Percentiles rank a stretch among this genome's conserved stretches.
phyloP scores from a whole-genome alignment of 2,888 invertebrate species.

The Trimorus sp. region DNA sequence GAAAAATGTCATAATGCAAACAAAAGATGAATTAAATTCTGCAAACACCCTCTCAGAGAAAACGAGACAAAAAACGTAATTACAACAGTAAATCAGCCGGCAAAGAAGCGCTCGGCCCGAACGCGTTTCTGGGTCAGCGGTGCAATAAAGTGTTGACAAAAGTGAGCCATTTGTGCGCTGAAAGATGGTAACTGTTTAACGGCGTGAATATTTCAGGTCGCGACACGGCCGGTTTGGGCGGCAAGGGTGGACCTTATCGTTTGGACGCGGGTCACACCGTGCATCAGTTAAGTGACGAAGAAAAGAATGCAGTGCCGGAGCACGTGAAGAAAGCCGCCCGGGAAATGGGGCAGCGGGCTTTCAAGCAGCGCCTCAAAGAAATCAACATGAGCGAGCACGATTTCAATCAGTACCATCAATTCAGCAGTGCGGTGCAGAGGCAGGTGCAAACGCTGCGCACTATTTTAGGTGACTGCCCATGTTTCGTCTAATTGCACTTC shows the following conservation, averaged over 20 bases:
- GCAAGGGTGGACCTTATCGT: conserved; percentile 97
- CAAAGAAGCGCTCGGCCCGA: neutral
- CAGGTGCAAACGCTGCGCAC: conserved; percentile 94
- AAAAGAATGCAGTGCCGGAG: conserved; percentile 95
- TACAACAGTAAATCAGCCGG: too few relatives aligned
- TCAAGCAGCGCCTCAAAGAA: conserved; percentile 92
- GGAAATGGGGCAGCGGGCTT: conserved; percentile 96
- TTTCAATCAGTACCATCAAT: conserved; percentile 92
- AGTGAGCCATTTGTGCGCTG: conserved; percentile 11
- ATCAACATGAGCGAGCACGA: conserved; percentile 98
- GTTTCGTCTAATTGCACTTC: neutral
- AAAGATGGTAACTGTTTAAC: conserved; percentile 40
- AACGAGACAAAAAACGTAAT: too few relatives aligned
- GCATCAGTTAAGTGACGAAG: conserved; percentile 94
- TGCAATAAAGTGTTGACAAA: neutral
- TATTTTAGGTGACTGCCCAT: conserved; percentile 86
- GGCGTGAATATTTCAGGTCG: conserved; percentile 80
- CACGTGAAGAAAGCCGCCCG: conserved; percentile 93
- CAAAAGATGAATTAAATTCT: too few relatives aligned
- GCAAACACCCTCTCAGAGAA: too few relatives aligned
- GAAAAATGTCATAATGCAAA: too few relatives aligned
- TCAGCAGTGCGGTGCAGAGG: conserved; percentile 88
- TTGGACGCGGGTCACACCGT: conserved; percentile 97
- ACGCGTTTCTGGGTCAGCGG: conserved; percentile 13
- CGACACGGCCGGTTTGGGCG: conserved; percentile 97